phyloP scores from a whole-genome alignment of 2,797 vertebrate genomes.

The Mustela erminea region DNA sequence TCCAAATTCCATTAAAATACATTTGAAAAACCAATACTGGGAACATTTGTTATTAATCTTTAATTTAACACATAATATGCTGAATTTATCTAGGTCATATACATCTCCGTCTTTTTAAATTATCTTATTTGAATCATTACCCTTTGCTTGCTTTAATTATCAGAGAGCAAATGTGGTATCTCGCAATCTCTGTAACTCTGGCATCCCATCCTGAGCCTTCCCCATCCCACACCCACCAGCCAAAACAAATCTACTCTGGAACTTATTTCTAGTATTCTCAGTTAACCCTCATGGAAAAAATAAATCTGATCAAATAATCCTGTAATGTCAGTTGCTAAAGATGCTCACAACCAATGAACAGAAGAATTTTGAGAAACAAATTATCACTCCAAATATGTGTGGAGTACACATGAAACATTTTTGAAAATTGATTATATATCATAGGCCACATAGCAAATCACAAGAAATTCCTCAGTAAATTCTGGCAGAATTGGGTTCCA shows the following conservation, averaged over 20 bases:
- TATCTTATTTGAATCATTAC: neutral
- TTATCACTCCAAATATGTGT: neutral
- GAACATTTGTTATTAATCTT: neutral
- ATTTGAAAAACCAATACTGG: neutral
- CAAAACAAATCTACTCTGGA: neutral
- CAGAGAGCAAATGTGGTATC: neutral
- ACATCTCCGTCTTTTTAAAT: neutral
- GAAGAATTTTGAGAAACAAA: neutral
- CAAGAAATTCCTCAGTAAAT: neutral
- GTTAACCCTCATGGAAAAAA: neutral
- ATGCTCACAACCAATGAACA: neutral
- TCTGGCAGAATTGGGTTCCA: neutral
- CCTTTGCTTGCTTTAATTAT: neutral
- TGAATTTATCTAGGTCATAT: neutral
- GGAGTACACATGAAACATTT: neutral
- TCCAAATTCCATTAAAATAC: neutral
- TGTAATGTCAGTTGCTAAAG: neutral
- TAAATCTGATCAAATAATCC: neutral
- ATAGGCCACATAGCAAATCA: neutral
- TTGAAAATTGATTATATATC: neutral
- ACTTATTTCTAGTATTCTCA: neutral
- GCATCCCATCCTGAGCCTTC: neutral
- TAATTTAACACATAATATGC: neutral
- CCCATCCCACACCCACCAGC: too few species aligned
- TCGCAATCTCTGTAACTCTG: neutral